Evolutionary conservation across 2,113 vertebrate species (phyloP).

Genomic region (Hippocampus comes): DNA sequence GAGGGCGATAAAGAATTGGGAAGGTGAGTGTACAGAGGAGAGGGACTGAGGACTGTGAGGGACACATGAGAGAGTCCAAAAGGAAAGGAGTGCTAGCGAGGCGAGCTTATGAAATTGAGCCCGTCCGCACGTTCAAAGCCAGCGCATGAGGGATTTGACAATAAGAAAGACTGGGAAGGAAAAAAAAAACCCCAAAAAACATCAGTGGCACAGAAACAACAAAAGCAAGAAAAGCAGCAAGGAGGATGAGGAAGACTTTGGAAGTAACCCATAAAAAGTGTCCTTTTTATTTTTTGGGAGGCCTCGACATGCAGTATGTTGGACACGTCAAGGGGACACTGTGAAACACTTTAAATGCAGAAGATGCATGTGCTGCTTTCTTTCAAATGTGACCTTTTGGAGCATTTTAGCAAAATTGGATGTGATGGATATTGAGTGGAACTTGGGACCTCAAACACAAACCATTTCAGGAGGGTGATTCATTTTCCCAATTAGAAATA

Average conservation of each 20-base stretch:
- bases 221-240: constrained; percentile 28
- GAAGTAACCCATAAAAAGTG: constrained; percentile 21
- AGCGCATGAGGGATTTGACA: constrained; percentile 43
- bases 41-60: constrained; percentile 4
- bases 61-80: constrained; percentile 22
- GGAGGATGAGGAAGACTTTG: constrained; percentile 32
- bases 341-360: background rate
- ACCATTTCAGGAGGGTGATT: background rate
- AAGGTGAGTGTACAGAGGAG: constrained; percentile 18
- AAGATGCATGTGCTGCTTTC: background rate
- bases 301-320: constrained; percentile 9
- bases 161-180: constrained; percentile 34
- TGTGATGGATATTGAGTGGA: background rate
- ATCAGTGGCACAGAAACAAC: constrained; percentile 47
- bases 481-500: background rate
- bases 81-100: constrained; percentile 1
- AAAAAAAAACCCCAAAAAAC: constrained; percentile 25
- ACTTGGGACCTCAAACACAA: background rate
- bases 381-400: background rate
- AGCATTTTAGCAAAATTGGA: constrained; percentile 4
- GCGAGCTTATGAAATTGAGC: constrained; percentile 11
- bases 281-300: background rate
- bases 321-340: constrained; percentile 19
- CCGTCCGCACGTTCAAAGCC: constrained; percentile 32
- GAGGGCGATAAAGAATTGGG: constrained; percentile 7